A percentile compares a stretch with the other conserved stretches of the same genome.
Evolutionary conservation across 2,888 invertebrate species (phyloP).

Genomic region (Apotomis turbidana): DNA sequence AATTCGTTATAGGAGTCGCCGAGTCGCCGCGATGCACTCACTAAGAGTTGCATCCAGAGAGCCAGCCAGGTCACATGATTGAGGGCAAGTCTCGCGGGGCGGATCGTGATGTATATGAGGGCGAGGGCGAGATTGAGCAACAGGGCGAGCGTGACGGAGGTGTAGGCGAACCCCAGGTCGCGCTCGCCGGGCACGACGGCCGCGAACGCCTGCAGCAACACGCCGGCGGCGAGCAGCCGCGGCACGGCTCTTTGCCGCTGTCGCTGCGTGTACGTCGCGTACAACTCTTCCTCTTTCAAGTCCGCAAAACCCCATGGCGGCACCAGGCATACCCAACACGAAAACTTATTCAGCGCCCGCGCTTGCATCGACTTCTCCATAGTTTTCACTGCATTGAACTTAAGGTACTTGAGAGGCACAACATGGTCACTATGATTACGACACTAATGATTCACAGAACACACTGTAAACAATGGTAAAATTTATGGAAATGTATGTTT

Average conservation of each 20-base stretch:
- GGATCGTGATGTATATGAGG: constrained; percentile 57
- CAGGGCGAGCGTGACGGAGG: constrained; percentile 57
- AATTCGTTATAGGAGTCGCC: constrained; percentile 84
- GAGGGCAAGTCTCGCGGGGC: constrained; percentile 77
- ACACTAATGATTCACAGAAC: constrained; percentile 19
- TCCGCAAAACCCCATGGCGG: constrained; percentile 74
- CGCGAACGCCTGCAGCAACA: constrained; percentile 67
- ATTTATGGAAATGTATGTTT: neutral
- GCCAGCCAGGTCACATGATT: constrained; percentile 87
- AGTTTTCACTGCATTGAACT: constrained; percentile 44
- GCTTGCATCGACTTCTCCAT: constrained; percentile 68
- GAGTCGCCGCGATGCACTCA: constrained; percentile 75
- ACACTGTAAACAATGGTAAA: constrained; percentile 11
- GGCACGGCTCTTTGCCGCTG: constrained; percentile 73
- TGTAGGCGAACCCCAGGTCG: constrained; percentile 64
- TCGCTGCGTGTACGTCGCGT: constrained; percentile 69
- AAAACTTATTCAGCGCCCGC: constrained; percentile 57
- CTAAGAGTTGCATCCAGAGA: constrained; percentile 74
- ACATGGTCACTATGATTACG: constrained; percentile 30
- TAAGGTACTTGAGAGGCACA: constrained; percentile 32
- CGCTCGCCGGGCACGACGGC: constrained; percentile 73
- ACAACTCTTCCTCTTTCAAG: constrained; percentile 70
- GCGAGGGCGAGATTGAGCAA: constrained; percentile 59
- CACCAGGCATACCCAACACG: constrained; percentile 60
- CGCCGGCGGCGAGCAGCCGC: constrained; percentile 66